A percentile compares a stretch with the other conserved stretches of the same genome.
phyloP scores from a whole-genome alignment of 2,888 invertebrate genomes.

The Mesochorus sp. region DNA sequence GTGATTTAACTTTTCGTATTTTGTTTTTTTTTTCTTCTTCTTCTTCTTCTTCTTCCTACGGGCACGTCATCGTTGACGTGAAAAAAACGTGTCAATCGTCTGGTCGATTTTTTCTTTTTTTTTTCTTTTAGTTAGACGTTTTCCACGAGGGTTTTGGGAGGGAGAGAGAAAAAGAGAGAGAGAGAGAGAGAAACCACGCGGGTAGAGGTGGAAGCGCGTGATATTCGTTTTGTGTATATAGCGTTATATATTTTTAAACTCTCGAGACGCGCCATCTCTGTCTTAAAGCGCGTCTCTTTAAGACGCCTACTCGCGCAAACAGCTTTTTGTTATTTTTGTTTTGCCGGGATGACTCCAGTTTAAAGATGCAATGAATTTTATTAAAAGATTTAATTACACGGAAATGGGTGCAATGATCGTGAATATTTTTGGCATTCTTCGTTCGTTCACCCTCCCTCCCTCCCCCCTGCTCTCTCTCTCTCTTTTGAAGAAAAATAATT shows the following conservation, averaged over 20 bases:
- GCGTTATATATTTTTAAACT: conserved; percentile 57
- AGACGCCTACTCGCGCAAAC: conserved; percentile 31
- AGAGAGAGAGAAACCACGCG: conserved; percentile 19
- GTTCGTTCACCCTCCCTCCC: too few species aligned
- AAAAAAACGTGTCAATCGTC: conserved; percentile 31
- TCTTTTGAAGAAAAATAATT: too few species aligned
- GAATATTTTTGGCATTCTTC: too few species aligned
- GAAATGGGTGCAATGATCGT: too few species aligned
- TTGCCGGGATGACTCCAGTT: not conserved
- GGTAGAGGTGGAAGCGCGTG: conserved; percentile 50
- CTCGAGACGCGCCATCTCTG: conserved; percentile 28
- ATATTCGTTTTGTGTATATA: conserved; percentile 50
- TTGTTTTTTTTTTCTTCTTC: not conserved
- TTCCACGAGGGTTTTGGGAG: conserved; percentile 13
- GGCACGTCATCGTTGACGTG: conserved; percentile 2
- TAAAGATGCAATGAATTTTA: not conserved
- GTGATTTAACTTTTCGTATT: too few species aligned
- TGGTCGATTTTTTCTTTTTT: conserved; percentile 6
- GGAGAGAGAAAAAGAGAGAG: conserved; percentile 11
- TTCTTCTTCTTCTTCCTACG: not conserved
- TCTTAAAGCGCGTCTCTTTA: conserved; percentile 2
- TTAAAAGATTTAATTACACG: too few species aligned
- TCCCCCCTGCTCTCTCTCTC: too few species aligned
- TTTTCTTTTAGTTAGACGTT: conserved; percentile 1
- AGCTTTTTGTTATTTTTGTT: not conserved